Base-by-base conservation (phyloP, 2,888 invertebrate genomes). In the Megastigmus dorsalis region DNA sequence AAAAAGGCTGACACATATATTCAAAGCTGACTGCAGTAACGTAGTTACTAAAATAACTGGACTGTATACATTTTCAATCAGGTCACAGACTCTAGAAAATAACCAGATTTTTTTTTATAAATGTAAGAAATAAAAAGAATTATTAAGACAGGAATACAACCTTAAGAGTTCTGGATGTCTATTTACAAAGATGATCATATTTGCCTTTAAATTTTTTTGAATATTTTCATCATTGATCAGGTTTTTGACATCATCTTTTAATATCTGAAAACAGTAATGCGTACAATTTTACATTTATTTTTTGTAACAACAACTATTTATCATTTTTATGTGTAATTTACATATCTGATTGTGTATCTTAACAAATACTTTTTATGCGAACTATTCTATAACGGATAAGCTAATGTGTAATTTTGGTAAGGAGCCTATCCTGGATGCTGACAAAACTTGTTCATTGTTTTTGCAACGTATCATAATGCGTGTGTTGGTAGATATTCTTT, bases 101-200 rank as follows among this genome's bases (percentile, higher is more conserved):
- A n/a, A n/a, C n/a, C n/a, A 15, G 7, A 18, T n/a, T 13, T 3
- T 43, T 13, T n/a, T 7, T 4, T n/a, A 43, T 43, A 13, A n/a
- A 43, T 43, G 4, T 45, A n/a, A 3, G 1, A 18, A 3, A 3
- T 3, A 18, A 3, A 15, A 45, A 7, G n/a, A 7, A 28, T 30
- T 18, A 9, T 7, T 30, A 52, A 52, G 13, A 54, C 15, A 1
- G 4, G 45, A 36, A 3, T 9, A 20, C 10, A 28, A 62, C 62
- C 62, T 48, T 20, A 62, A 30, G 18, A 62, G n/a, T 10, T 62
- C 33, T 6, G 4, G 18, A 33, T 62, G 62, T 20, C 62, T 45
- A 13, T 62, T 45, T 9, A 48, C 13, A 48, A 62, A n/a, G 1
- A 6, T 7, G 7, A 48, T 33, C 6, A 62, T 33, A 62, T 48